Evolutionary conservation across 2,797 vertebrate genomes (phyloP), one percentile per base, ranked within the genome.

Genomic region (Atherinosoma microstoma): DNA sequence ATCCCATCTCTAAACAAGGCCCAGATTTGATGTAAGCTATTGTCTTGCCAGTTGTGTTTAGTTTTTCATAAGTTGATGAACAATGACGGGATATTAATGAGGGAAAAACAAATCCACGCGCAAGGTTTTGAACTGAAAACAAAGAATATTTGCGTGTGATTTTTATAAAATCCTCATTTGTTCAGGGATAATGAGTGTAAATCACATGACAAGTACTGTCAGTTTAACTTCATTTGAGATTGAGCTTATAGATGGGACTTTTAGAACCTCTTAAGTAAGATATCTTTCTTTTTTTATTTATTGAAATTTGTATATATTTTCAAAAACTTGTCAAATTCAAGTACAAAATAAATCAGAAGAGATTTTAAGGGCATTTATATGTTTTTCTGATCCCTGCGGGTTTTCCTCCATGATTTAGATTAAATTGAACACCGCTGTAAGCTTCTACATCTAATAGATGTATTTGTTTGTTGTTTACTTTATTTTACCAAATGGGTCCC

Each of bases 401-500:
- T 58, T 16, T 45, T 38, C 22, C 34, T 32, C 4, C 30, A 42
- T 67, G 30, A 0, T 51, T 59, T 49, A 5, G 45, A 54, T 12
- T 40, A 70, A 54, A 20, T 53, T 3, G 7, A 53, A 53, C 22
- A 22, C 1, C 40, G 10, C 27, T 27, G 13, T n/a, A 45, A 30
- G 62, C 59, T 35, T 63, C 36, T 30, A 2, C 34, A 24, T 61
- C 56, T 30, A 40, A 13, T 18, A 63, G 35, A 36, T 64, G 27
- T 30, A 53, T 78, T 56, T 35, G 12, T 47, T n/a, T 72, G 57
- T 58, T 63, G 9, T 54, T 73, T 67, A 72, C 40, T 67, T 78
- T 64, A 76, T 42, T 78, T 82, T 76, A 83, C 45, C 51, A 58
- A 82, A 73, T 13, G 40, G 66, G 27, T 61, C 51, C 60, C 64